Conservation (phyloP, 2,888 invertebrate species). For the Crossocerus cetratus region DNA sequence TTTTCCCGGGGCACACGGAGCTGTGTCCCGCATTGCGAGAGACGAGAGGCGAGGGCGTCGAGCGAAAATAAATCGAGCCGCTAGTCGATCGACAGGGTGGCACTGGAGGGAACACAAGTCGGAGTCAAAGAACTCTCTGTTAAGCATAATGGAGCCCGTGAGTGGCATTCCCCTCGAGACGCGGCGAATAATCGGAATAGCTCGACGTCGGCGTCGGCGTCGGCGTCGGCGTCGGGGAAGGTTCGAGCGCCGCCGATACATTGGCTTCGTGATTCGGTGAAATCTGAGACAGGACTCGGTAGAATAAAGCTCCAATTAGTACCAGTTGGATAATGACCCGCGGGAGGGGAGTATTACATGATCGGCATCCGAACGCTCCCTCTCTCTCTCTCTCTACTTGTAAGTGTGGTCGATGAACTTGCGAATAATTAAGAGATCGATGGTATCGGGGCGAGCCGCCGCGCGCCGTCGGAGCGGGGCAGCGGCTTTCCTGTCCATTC, state of each 20-base stretch:
- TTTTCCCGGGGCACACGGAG: not conserved
- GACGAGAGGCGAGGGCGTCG: not conserved
- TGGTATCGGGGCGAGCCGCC: constrained; percentile 24
- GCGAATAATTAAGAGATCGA: constrained; percentile 43
- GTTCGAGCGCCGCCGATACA: too few species aligned
- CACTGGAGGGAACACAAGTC: too few species aligned
- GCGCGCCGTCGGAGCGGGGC: too few species aligned
- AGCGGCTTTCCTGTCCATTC: constrained; percentile 13
- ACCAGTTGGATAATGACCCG: too few species aligned
- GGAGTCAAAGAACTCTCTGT: constrained; percentile 26
- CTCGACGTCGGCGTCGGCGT: too few species aligned
- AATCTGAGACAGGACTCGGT: too few species aligned
- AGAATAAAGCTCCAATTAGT: too few species aligned
- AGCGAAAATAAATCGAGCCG: constrained; percentile 38
- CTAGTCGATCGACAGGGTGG: too few species aligned
- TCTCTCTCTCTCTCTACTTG: not conserved
- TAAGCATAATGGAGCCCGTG: not conserved
- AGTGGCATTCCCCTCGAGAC: not conserved
- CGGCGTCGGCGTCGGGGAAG: too few species aligned
- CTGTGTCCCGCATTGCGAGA: not conserved
- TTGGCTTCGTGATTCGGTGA: too few species aligned
- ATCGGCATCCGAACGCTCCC: not conserved
- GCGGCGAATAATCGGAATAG: not conserved
- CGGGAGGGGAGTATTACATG: too few species aligned
- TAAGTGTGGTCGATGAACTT: not conserved